Evolutionary conservation across 92 coral and sea anemone species (phyloP), one percentile per base, ranked within the genome.

Genomic region (Parazoanthus darwini): DNA sequence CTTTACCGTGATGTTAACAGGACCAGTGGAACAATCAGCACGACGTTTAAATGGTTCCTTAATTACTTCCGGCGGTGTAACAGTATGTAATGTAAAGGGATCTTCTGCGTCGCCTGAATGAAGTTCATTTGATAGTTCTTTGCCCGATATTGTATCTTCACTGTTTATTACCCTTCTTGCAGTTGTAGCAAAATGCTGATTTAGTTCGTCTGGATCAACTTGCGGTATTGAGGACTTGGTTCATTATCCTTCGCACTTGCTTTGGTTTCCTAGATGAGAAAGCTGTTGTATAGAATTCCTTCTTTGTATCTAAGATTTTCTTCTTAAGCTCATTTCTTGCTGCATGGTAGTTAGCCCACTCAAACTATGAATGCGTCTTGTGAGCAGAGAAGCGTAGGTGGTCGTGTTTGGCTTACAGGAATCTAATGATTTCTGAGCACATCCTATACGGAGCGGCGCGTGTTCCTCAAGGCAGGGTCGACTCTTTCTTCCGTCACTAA

Each of bases 221-320:
- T 77, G 58, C 10, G 81, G 89, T 22, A 36, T 77, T 89, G 13
- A 89, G 23, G 22, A 84, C 59, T 85, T 81, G 75, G 82, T 89
- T 85, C 26, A 89, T 83, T 2, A 82, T 46, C n/a, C 88, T 76
- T 82, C 88, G 82, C 26, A 89, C 88, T 37, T 72, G 78, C 29
- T 89, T 84, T 14, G 89, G 72, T 75, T 82, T 82, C 14, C 16
- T 36, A 11, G 90, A 78, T 54, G 85, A 78, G 37, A 63, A 63
- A 26, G 73, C 85, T 33, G 79, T 87, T n/a, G 3, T 36, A 39
- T 25, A 16, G 48, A 74, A 68, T 66, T 51, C 81, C 29, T 33
- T 46, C 25, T 29, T 43, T 38, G 73, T 43, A 13, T 38, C 10
- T 23, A 77, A 44, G 2, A 87, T 87, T 39, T 35, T 63, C 26